Evolutionary conservation across 1,140 invertebrate genomes (phyloP), one percentile per base, ranked within the genome.

Genomic region (Phocides pigmalion): DNA sequence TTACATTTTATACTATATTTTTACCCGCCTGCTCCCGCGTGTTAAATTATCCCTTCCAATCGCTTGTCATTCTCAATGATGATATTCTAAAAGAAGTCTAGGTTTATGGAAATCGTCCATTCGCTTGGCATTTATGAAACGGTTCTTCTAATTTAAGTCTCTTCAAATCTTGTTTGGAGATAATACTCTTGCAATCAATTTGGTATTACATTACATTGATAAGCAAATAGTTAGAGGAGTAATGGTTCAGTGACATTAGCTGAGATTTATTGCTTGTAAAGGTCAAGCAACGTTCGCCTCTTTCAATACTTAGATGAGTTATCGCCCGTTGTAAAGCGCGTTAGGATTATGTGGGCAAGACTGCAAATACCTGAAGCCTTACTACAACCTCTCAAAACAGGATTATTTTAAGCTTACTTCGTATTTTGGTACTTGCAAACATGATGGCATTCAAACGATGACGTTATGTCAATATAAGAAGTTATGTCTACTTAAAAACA

Each of bases 241-340:
- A 59, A 59, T 59, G 39, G 54, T 15, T 32, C 54, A 35, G 41
- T 59, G 54, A 59, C 54, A 59, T 59, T 59, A 59, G 41, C 54
- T 19, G 25, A 46, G 42, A 59, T 59, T 59, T 59, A 59, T 59
- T 11, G 16, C 41, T 12, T 16, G 54, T 46, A 59, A 59, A 59
- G 54, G 54, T 59, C 54, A 59, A 46, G 11, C n/a, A 22, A 41
- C 35, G 54, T 46, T 58, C 35, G 39, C 22, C 39, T 58, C 53
- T 44, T 59, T 59, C 54, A 59, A 59, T 59, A 46, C 54, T 59
- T 59, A 59, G 54, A 59, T 59, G 54, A 59, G 54, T 59, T 59
- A 59, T 59, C 54, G 51, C 51, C 51, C 12, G 11, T 46, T 59
- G 41, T 22, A 46, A 46, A 46, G 54, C 15, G 53, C 39, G 53